Evolutionary conservation across 2,888 invertebrate genomes (phyloP).

Genomic region (Agrochola lota): DNA sequence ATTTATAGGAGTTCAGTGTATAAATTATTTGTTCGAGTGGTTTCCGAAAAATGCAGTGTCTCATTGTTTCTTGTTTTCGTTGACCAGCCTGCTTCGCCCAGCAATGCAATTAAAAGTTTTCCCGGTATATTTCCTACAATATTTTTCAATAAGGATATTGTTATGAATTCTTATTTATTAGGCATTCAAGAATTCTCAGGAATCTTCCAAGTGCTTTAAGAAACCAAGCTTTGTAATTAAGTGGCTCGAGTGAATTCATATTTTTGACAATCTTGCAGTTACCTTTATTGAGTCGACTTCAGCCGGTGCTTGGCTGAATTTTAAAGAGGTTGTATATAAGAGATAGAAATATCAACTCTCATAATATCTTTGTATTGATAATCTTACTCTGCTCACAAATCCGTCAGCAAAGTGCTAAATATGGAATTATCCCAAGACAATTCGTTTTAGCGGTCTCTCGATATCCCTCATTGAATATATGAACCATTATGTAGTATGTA

Average conservation of each 20-base stretch:
- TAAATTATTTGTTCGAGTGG: neutral
- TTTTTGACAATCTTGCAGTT: neutral
- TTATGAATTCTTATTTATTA: slow-evolving; percentile 19
- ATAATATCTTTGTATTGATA: slow-evolving; percentile 9
- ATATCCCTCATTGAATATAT: slow-evolving; percentile 30
- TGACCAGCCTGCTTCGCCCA: neutral
- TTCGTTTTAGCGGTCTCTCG: slow-evolving; percentile 35
- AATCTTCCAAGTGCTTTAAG: slow-evolving; percentile 5
- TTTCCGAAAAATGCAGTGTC: neutral
- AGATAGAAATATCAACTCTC: neutral
- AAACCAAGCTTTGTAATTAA: neutral
- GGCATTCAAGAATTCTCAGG: neutral
- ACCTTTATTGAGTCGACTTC: neutral
- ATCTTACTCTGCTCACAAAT: slow-evolving; percentile 1
- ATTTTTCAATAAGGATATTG: neutral
- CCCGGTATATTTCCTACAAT: neutral
- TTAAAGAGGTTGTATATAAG: neutral
- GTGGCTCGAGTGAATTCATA: neutral
- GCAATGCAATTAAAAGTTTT: neutral
- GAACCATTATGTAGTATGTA: slow-evolving; percentile 37
- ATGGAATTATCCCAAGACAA: slow-evolving; percentile 11
- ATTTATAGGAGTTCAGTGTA: neutral
- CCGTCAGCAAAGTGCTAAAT: neutral
- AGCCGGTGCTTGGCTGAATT: neutral
- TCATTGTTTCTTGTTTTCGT: neutral